Conservation (phyloP, 2,888 invertebrate genomes). For the Cerastis rubricosa region DNA sequence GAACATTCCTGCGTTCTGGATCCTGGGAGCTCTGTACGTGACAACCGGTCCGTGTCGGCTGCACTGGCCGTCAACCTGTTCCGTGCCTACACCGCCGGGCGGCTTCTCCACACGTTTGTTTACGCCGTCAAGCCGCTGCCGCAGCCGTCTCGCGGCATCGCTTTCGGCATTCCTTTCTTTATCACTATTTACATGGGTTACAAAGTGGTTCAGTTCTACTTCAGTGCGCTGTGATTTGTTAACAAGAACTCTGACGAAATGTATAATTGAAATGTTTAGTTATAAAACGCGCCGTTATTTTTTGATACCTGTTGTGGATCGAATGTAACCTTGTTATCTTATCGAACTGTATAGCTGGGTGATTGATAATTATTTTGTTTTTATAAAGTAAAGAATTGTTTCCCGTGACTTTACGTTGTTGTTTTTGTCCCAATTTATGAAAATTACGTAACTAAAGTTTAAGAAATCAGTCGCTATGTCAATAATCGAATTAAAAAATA, state of each 20-base stretch:
- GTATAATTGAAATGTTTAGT: not conserved
- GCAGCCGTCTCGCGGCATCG: slow-evolving; percentile 87
- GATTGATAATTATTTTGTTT: slow-evolving; percentile 9
- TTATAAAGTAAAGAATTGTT: slow-evolving; percentile 23
- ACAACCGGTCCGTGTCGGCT: slow-evolving; percentile 88
- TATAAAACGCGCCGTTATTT: slow-evolving; percentile 8
- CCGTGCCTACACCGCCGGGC: slow-evolving; percentile 87
- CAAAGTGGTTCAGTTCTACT: slow-evolving; percentile 75
- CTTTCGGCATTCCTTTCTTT: slow-evolving; percentile 75
- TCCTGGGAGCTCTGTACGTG: slow-evolving; percentile 90
- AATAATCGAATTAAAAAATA: not conserved
- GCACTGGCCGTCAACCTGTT: slow-evolving; percentile 75
- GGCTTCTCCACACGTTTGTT: slow-evolving; percentile 91
- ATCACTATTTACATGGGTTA: slow-evolving; percentile 81
- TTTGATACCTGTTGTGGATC: not conserved
- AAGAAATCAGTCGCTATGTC: not conserved
- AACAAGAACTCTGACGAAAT: not conserved
- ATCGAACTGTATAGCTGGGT: slow-evolving; percentile 2
- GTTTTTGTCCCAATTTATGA: not conserved
- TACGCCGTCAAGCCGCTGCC: slow-evolving; percentile 92
- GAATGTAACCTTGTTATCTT: slow-evolving; percentile 1
- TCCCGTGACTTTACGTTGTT: not conserved
- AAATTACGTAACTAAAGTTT: not conserved
- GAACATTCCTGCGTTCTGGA: slow-evolving; percentile 92
- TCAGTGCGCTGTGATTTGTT: slow-evolving; percentile 66